Percentiles rank a stretch among this genome's conserved stretches.
Conservation (phyloP, 2,113 vertebrate genomes). For the Gobiocypris rarus region DNA sequence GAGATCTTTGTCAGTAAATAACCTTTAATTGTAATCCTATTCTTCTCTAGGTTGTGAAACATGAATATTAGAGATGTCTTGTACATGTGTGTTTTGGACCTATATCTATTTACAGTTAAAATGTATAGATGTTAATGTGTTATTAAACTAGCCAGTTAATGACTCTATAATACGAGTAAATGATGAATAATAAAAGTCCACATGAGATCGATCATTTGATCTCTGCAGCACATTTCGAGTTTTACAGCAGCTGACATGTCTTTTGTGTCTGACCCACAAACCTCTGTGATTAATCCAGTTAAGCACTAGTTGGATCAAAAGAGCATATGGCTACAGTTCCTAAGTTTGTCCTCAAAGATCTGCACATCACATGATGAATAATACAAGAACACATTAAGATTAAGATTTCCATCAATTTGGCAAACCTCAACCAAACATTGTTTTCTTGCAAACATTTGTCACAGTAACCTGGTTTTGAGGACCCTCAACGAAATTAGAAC, state of each 20-base stretch:
- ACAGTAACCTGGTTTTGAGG: not conserved
- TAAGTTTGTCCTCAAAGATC: conserved; percentile 22
- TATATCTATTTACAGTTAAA: not conserved
- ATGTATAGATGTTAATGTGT: not conserved
- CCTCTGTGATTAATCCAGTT: conserved; percentile 67
- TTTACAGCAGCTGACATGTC: not conserved
- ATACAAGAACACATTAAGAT: no score
- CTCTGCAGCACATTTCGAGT: not conserved
- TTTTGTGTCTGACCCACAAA: conserved; percentile 64
- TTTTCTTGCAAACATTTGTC: not conserved
- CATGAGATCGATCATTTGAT: not conserved
- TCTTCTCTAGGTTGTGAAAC: not conserved
- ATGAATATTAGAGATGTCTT: not conserved
- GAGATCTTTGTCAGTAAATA: not conserved
- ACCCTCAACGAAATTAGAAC: not conserved
- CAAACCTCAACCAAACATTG: not conserved
- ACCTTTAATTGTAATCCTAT: not conserved
- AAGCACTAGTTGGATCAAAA: conserved; percentile 68
- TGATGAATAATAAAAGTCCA: not conserved
- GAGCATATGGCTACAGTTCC: conserved; percentile 61
- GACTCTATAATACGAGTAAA: not conserved
- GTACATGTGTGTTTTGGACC: not conserved
- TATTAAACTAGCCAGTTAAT: not conserved
- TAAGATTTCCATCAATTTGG: not conserved
- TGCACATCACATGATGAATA: no score